These are phyloP conservation scores for Drosophila oshimai DNA, from an alignment of 1,140 invertebrate species.

Conservation along the genomic window DNA sequence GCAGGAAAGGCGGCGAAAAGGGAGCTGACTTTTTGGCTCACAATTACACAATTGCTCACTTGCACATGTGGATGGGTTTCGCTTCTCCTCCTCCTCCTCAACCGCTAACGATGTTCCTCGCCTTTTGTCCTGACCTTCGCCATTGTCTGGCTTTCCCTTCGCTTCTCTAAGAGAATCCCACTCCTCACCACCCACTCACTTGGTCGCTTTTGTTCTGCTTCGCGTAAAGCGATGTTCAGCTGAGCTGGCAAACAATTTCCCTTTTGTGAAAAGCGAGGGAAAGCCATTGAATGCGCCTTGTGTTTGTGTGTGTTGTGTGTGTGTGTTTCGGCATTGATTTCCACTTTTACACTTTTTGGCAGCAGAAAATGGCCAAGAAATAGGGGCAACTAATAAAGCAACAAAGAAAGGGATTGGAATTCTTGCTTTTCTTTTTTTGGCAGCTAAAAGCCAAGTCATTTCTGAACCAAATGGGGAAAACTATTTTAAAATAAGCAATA, in stretches of 20 bases:
- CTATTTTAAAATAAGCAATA: too few species aligned
- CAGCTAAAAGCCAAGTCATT: neutral
- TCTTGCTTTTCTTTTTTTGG: neutral
- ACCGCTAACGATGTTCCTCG: conserved; percentile 40
- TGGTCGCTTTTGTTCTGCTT: conserved; percentile 2
- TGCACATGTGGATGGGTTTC: neutral
- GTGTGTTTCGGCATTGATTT: conserved; percentile 25
- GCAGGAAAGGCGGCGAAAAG: neutral
- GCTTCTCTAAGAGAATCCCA: neutral
- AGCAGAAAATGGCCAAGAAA: neutral
- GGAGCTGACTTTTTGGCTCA: conserved; percentile 33
- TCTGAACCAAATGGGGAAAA: neutral
- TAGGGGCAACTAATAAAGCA: neutral
- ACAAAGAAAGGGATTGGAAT: neutral
- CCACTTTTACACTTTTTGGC: conserved; percentile 22
- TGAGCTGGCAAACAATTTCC: conserved; percentile 52
- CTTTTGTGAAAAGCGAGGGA: conserved; percentile 14
- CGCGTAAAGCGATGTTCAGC: conserved; percentile 51
- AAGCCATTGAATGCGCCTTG: conserved; percentile 3
- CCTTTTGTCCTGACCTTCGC: conserved; percentile 39
- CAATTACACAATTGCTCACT: conserved; percentile 64
- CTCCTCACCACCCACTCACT: neutral
- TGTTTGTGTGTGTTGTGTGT: too few species aligned
- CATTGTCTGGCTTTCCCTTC: conserved; percentile 5
- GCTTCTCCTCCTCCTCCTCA: neutral